Evolutionary conservation across 1,140 invertebrate genomes (phyloP).

Genomic region (Zaprionus gabonicus): DNA sequence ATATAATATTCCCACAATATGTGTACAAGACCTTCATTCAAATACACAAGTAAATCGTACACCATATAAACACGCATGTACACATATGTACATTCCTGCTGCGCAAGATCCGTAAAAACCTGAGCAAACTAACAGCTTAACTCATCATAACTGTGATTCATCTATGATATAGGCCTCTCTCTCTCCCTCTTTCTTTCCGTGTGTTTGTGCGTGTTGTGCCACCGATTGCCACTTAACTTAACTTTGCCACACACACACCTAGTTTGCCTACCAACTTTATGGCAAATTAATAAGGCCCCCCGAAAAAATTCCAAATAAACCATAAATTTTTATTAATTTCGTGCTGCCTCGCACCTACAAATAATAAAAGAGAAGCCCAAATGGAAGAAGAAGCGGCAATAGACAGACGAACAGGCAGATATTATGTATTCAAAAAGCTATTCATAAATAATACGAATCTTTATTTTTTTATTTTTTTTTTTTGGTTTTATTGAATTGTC

Average conservation of each 20-base stretch:
- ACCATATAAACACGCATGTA: background rate
- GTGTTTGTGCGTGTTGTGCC: slow-evolving; percentile 27
- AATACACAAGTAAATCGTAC: too few species aligned
- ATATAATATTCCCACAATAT: too few species aligned
- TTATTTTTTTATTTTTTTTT: slow-evolving; percentile 12
- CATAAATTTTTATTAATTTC: slow-evolving; percentile 81
- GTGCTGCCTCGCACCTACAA: slow-evolving; percentile 42
- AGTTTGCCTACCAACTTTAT: slow-evolving; percentile 64
- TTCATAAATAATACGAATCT: slow-evolving; percentile 42
- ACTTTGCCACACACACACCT: slow-evolving; percentile 65
- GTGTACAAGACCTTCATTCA: too few species aligned
- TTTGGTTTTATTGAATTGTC: slow-evolving; percentile 43
- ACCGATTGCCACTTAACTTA: slow-evolving; percentile 54
- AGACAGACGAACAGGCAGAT: slow-evolving; percentile 13
- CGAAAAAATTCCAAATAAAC: slow-evolving; percentile 70
- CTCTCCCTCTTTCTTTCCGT: slow-evolving; percentile 10
- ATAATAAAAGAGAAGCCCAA: background rate
- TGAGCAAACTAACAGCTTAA: slow-evolving; percentile 9
- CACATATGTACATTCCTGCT: background rate
- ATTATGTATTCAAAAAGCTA: slow-evolving; percentile 43
- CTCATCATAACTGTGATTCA: slow-evolving; percentile 42
- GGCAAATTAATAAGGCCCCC: slow-evolving; percentile 75
- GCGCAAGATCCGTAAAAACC: background rate
- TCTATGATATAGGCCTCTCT: background rate
- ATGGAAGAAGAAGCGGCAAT: background rate